These are phyloP conservation scores for Parnassius smintheus DNA, from an alignment of 2,888 invertebrate genomes.

Conservation along the genomic window DNA sequence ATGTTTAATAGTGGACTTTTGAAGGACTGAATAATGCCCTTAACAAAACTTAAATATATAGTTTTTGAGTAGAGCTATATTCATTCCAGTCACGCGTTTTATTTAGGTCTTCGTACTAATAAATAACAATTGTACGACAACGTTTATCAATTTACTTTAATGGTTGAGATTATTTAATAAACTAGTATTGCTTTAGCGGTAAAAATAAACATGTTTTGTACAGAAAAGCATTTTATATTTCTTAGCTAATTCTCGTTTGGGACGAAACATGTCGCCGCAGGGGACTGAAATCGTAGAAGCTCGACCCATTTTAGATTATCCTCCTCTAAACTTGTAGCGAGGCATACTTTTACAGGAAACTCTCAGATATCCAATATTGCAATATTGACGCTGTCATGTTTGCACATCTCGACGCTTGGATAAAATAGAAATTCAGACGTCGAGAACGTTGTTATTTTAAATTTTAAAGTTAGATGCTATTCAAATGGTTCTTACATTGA, in stretches of 20 bases:
- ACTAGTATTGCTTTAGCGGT: too few species aligned
- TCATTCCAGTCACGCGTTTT: too few species aligned
- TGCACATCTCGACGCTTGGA: constrained; percentile 16
- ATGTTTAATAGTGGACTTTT: too few species aligned
- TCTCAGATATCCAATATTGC: constrained; percentile 56
- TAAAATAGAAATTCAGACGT: constrained; percentile 18
- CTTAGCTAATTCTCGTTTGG: constrained; percentile 29
- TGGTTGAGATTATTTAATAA: too few species aligned
- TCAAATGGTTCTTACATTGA: background rate
- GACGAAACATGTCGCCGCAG: constrained; percentile 39
- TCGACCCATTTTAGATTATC: constrained; percentile 58
- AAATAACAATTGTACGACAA: too few species aligned
- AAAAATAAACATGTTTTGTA: too few species aligned
- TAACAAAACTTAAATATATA: too few species aligned
- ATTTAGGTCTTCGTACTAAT: too few species aligned
- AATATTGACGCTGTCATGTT: constrained; percentile 36
- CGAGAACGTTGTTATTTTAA: constrained; percentile 11
- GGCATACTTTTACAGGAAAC: constrained; percentile 48
- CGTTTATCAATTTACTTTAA: too few species aligned
- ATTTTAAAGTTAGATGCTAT: constrained; percentile 10
- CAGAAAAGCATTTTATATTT: constrained; percentile 3
- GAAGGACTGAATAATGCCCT: too few species aligned
- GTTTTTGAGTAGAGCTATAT: too few species aligned
- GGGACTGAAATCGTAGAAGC: constrained; percentile 47
- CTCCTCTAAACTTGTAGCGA: constrained; percentile 41